Conservation (phyloP, 2,888 invertebrate species). For the Megalurothrips usitatus region DNA sequence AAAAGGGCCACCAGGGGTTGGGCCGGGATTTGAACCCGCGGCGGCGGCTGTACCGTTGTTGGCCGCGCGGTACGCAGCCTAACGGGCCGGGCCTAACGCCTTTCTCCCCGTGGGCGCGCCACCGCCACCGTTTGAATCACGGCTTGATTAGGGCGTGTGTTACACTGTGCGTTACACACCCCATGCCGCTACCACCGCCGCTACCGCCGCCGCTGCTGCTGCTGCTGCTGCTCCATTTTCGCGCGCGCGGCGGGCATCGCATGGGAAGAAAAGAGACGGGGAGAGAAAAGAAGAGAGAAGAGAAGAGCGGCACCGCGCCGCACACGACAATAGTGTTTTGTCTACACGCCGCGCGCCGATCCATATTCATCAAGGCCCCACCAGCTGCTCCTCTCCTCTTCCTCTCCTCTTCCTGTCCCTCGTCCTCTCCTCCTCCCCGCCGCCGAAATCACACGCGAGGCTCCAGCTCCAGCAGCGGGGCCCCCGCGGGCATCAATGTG, state of each 20-base stretch:
- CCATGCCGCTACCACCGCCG: too few species aligned
- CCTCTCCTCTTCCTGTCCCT: too few species aligned
- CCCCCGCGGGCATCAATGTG: not conserved
- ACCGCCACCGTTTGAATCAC: not conserved
- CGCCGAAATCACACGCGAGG: too few species aligned
- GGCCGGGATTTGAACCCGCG: too few species aligned
- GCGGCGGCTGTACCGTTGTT: too few species aligned
- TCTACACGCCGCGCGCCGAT: not conserved
- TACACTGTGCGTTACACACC: too few species aligned
- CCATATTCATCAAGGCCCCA: constrained; percentile 25
- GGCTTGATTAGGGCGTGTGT: not conserved
- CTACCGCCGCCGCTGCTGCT: too few species aligned
- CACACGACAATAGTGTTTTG: constrained; percentile 6
- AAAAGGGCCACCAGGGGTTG: too few species aligned
- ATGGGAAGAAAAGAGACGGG: not conserved
- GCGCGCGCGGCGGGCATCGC: not conserved
- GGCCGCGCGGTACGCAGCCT: too few species aligned
- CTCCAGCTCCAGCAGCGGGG: not conserved
- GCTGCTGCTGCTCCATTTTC: not conserved
- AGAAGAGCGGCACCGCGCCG: not conserved
- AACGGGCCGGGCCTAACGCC: not conserved
- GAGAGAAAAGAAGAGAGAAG: too few species aligned
- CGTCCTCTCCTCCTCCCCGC: not conserved
- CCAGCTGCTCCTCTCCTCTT: too few species aligned
- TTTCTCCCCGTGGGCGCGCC: not conserved